Percentiles rank a stretch among this genome's conserved stretches.
phyloP scores from a whole-genome alignment of 2,888 invertebrate genomes.

The Leucophenga maculata region DNA sequence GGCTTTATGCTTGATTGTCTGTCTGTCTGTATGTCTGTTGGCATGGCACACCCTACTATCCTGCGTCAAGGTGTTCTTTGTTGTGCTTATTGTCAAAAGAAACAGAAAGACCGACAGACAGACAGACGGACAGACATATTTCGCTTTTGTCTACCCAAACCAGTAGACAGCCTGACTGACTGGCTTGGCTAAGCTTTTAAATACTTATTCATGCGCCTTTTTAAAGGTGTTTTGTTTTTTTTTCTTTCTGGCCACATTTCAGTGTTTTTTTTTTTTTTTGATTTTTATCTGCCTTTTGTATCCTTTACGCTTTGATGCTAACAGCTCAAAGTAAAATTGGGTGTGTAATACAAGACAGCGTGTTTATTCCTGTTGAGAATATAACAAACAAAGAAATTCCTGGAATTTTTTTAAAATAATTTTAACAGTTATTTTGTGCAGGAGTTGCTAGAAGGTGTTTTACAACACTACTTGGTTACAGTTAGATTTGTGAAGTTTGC shows the following conservation, averaged over 20 bases:
- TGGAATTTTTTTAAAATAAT: too few relatives aligned
- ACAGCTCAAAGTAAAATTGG: background rate
- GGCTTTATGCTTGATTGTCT: conserved; percentile 1
- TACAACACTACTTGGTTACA: too few relatives aligned
- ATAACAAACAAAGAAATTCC: background rate
- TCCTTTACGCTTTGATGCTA: conserved; percentile 10
- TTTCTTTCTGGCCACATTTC: background rate
- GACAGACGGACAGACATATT: background rate
- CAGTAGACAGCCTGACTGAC: background rate
- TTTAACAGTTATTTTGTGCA: too few relatives aligned
- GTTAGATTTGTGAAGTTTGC: too few relatives aligned
- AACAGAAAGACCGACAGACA: too few relatives aligned
- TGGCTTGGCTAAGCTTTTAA: conserved; percentile 1
- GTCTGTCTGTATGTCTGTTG: background rate
- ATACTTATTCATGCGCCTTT: conserved; percentile 7
- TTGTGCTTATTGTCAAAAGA: conserved; percentile 4
- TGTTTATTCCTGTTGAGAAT: background rate
- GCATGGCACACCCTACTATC: background rate
- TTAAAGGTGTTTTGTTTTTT: background rate
- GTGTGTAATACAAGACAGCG: background rate
- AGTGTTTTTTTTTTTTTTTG: conserved; percentile 26
- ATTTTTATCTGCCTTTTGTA: conserved; percentile 25
- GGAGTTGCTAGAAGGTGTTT: too few relatives aligned
- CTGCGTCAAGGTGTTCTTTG: conserved; percentile 7
- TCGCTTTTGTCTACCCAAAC: background rate